These are phyloP conservation scores for Kryptolebias ocellatus DNA, from an alignment of 2,797 vertebrate species.

Conservation along the genomic window DNA sequence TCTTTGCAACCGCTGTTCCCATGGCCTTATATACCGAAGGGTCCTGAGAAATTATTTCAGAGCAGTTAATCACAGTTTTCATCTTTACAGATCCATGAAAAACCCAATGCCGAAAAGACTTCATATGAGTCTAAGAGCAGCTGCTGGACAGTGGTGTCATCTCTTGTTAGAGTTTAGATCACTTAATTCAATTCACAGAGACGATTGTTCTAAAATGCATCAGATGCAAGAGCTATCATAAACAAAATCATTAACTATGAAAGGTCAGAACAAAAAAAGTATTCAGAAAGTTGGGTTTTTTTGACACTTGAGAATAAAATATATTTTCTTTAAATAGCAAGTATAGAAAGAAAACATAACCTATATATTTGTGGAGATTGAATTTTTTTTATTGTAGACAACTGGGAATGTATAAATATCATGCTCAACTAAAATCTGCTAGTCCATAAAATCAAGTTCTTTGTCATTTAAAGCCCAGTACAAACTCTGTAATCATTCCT, in stretches of 20 bases:
- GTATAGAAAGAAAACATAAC: too few relatives aligned
- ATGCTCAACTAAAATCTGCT: background rate
- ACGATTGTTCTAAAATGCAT: constrained; percentile 2
- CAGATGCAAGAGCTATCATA: background rate
- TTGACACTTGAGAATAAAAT: background rate
- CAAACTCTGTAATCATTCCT: too few relatives aligned
- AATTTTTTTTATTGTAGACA: background rate
- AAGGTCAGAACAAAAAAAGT: background rate
- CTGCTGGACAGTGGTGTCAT: constrained; percentile 40
- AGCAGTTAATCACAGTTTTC: constrained; percentile 62
- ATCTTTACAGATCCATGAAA: constrained; percentile 49
- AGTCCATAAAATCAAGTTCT: too few relatives aligned
- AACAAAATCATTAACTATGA: background rate
- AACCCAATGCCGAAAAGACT: constrained; percentile 39
- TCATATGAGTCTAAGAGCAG: constrained; percentile 23
- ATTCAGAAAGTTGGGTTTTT: background rate
- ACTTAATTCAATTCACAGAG: constrained; percentile 21
- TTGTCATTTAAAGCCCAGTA: too few relatives aligned
- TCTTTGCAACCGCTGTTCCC: constrained; percentile 67
- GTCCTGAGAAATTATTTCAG: constrained; percentile 75
- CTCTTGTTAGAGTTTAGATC: constrained; percentile 36
- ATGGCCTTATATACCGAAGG: constrained; percentile 69
- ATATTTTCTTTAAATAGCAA: too few relatives aligned
- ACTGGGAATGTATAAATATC: background rate
- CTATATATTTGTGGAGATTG: too few relatives aligned